phyloP scores from a whole-genome alignment of 1,140 invertebrate genomes.

The Dryas iulia region DNA sequence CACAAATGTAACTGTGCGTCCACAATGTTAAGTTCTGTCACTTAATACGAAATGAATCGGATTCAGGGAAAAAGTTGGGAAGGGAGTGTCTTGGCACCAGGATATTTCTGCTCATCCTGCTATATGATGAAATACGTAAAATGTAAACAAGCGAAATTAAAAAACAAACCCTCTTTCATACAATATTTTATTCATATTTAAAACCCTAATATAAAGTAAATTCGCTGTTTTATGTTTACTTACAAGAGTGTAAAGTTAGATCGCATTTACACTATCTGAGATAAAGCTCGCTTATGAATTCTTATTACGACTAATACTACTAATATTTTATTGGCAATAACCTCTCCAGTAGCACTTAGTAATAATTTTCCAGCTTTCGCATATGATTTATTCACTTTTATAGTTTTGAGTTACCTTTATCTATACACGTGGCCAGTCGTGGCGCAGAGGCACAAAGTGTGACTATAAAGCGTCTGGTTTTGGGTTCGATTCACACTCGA shows the following conservation, averaged over 20 bases:
- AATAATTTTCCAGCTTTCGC: background rate
- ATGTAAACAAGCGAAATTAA: background rate
- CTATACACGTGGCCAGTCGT: too few relatives aligned
- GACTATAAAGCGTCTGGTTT: too few relatives aligned
- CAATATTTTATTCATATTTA: background rate
- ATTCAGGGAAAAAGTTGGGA: too few relatives aligned
- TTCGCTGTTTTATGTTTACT: background rate
- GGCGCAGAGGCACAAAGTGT: too few relatives aligned
- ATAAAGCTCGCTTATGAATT: constrained; percentile 3
- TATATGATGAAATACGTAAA: too few relatives aligned
- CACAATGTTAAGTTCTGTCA: too few relatives aligned
- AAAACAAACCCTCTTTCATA: background rate
- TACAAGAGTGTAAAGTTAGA: background rate
- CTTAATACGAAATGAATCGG: too few relatives aligned
- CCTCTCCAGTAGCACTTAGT: background rate
- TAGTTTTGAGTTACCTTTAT: too few relatives aligned
- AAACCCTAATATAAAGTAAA: background rate
- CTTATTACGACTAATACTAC: background rate
- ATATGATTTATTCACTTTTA: background rate
- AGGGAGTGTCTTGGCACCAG: too few relatives aligned
- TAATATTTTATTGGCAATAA: constrained; percentile 5
- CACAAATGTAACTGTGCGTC: too few relatives aligned
- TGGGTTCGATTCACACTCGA: too few relatives aligned
- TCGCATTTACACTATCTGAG: background rate
- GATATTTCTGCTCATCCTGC: too few relatives aligned